A percentile compares a stretch with the other conserved stretches of the same genome.
phyloP scores from a whole-genome alignment of 2,113 vertebrate species.

The Noctilio leporinus region DNA sequence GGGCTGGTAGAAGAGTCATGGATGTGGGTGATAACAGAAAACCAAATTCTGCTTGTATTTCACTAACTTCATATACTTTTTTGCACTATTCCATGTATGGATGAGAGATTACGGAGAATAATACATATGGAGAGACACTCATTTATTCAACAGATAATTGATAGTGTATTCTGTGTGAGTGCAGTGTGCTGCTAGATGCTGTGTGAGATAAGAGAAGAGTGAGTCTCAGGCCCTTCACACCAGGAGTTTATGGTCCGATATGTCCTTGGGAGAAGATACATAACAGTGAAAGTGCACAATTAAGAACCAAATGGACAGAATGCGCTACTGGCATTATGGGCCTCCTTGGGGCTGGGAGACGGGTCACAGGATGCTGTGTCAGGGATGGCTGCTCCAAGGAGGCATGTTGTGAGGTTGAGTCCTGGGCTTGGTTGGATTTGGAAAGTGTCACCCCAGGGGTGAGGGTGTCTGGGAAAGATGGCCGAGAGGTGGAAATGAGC shows the following conservation, averaged over 20 bases:
- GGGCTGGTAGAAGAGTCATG: neutral
- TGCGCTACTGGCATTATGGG: neutral
- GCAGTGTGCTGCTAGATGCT: neutral
- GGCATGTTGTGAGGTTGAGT: neutral
- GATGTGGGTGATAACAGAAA: neutral
- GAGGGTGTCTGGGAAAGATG: neutral
- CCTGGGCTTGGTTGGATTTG: neutral
- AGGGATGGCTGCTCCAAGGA: neutral
- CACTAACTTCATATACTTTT: neutral
- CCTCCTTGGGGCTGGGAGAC: neutral
- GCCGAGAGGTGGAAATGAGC: neutral
- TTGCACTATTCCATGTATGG: neutral
- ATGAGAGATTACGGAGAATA: neutral
- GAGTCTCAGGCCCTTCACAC: neutral
- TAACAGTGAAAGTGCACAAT: neutral
- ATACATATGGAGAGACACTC: neutral
- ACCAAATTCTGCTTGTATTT: neutral
- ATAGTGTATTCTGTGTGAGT: neutral
- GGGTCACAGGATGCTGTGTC: neutral
- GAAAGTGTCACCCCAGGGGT: rapidly evolving
- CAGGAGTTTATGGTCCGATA: neutral
- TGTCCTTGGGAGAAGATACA: neutral
- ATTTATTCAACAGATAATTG: neutral
- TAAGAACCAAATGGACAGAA: neutral
- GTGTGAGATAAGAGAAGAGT: neutral